Percentiles rank a stretch among this genome's conserved stretches.
Conservation (phyloP, 2,888 invertebrate species). For the Mystacides longicornis region DNA sequence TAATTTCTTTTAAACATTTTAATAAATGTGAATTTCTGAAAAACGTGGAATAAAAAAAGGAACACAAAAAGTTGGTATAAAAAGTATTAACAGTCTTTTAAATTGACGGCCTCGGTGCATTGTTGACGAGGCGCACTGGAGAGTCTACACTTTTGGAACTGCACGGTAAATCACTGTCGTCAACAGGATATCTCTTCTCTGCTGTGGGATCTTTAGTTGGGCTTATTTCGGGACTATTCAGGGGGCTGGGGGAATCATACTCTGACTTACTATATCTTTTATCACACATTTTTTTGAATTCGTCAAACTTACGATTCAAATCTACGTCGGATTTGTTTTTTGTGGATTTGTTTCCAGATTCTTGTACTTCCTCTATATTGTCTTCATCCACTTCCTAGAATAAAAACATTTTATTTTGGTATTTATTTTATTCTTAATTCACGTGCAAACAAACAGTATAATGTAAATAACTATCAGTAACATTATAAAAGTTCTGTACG, state of each 20-base stretch:
- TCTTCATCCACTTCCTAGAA: conserved; percentile 65
- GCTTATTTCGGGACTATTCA: conserved; percentile 18
- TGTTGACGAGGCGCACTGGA: conserved; percentile 13
- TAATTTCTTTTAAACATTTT: too few species aligned
- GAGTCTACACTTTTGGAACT: conserved; percentile 11
- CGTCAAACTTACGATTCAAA: conserved; percentile 49
- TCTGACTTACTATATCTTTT: conserved; percentile 27
- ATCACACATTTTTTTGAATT: conserved; percentile 46
- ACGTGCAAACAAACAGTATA: too few species aligned
- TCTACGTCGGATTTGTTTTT: conserved; percentile 47
- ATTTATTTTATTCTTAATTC: too few species aligned
- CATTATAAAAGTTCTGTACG: too few species aligned
- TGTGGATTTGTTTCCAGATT: conserved; percentile 29
- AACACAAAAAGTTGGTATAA: too few species aligned
- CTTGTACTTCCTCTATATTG: conserved; percentile 39
- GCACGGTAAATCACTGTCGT: conserved; percentile 2
- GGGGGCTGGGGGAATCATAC: conserved; percentile 23
- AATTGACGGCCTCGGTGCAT: conserved; percentile 22
- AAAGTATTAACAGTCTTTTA: conserved; percentile 18
- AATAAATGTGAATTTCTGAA: too few species aligned
- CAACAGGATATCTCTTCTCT: conserved; percentile 17
- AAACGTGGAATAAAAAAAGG: too few species aligned
- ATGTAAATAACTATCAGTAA: too few species aligned
- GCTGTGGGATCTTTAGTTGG: conserved; percentile 22
- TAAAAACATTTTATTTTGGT: too few species aligned